These are phyloP conservation scores for zebrafish (Danio rerio) DNA, from an alignment of 2,113 vertebrate species.

Conservation along the genomic window DNA sequence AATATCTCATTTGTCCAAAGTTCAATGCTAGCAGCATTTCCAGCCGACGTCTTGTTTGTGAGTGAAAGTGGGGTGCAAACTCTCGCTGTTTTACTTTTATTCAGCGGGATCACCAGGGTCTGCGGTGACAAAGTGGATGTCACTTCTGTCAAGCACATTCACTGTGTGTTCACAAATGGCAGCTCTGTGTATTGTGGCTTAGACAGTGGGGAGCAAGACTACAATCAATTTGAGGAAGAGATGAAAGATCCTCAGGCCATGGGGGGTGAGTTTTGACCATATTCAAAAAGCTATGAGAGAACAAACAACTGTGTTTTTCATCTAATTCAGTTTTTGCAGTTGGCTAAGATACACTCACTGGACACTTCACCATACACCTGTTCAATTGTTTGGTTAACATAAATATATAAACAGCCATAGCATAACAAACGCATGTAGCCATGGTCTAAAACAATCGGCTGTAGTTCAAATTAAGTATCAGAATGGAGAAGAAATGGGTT, in stretches of 20 bases:
- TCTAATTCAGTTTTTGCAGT: background rate
- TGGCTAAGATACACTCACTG: background rate
- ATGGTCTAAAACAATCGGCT: no score
- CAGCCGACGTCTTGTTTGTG: slow-evolving; percentile 45
- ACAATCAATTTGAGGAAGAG: slow-evolving; percentile 16
- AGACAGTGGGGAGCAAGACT: slow-evolving; percentile 39
- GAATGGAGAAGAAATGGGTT: no score
- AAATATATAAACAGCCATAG: no score
- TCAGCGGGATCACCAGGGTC: slow-evolving; percentile 24
- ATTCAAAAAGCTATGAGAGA: background rate
- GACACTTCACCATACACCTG: no score
- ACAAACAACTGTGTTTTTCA: slow-evolving; percentile 2
- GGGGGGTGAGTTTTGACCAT: slow-evolving; percentile 5
- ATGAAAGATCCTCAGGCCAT: slow-evolving; percentile 39
- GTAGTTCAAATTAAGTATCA: no score
- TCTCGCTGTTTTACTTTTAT: slow-evolving; percentile 53
- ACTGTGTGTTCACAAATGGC: slow-evolving; percentile 35
- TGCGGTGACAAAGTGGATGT: slow-evolving; percentile 58
- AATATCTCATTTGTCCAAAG: slow-evolving; percentile 61
- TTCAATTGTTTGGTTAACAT: no score
- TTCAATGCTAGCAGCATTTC: slow-evolving; percentile 51
- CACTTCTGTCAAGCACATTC: slow-evolving; percentile 49
- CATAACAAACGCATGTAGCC: no score
- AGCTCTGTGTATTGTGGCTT: slow-evolving; percentile 13
- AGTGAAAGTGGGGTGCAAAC: slow-evolving; percentile 41